A percentile compares a stretch with the other conserved stretches of the same genome.
phyloP scores from a whole-genome alignment of 2,113 vertebrate genomes.

The Sminthopsis crassicaudata region DNA sequence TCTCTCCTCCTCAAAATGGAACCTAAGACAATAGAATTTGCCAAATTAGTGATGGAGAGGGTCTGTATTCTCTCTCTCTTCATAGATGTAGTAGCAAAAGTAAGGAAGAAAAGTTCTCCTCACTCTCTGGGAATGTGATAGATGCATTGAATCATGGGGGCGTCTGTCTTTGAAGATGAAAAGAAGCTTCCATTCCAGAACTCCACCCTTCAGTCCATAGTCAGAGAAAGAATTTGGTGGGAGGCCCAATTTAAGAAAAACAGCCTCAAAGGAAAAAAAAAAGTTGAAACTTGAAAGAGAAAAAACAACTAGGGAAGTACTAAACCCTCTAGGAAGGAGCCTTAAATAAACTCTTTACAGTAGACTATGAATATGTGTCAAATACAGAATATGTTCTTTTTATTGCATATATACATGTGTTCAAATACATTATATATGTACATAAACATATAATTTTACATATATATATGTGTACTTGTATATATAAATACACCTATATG shows the following conservation, averaged over 20 bases:
- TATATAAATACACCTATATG: neutral
- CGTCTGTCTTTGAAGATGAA: constrained; percentile 7
- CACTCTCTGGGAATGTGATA: neutral
- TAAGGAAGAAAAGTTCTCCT: neutral
- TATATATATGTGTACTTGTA: neutral
- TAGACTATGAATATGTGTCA: neutral
- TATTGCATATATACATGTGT: neutral
- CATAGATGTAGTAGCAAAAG: neutral
- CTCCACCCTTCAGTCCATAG: neutral
- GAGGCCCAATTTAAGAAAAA: neutral
- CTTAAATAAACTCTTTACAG: neutral
- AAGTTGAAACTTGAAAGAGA: constrained; percentile 7
- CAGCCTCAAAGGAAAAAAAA: neutral
- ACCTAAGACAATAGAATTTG: neutral
- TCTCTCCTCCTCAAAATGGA: neutral
- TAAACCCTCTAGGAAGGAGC: neutral
- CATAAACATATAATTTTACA: neutral
- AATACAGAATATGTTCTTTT: neutral
- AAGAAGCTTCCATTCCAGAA: neutral
- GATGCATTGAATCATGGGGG: neutral
- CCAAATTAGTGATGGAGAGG: neutral
- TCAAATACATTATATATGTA: neutral
- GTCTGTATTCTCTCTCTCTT: neutral
- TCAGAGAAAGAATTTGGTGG: constrained; percentile 15
- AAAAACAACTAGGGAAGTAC: neutral